Evolutionary conservation across 2,113 vertebrate genomes (phyloP), one percentile per base, ranked within the genome.

Genomic region (Cheirogaleus medius): DNA sequence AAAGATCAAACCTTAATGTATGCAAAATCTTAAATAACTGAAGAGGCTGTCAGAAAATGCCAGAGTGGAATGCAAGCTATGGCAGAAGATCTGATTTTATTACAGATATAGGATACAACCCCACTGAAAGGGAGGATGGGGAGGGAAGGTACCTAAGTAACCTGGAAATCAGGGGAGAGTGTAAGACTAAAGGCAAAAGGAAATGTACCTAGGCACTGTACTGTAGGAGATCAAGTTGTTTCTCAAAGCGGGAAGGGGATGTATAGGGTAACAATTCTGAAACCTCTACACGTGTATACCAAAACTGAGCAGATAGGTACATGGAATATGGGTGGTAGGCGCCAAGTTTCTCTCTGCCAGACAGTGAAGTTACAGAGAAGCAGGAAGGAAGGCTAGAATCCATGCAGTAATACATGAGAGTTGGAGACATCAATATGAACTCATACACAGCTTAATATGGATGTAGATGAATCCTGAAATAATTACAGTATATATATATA

Each of bases 341-440:
- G 54, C 42, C 3, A 83, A 6, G 12, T 54, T 86, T 54, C 23
- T 29, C 39, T 77, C 56, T 60, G 77, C 6, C 8, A 6, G 49
- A 69, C 80, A 68, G n/a, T 25, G 52, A 92, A 92, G 44, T 27
- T 32, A 71, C 68, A 54, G n/a, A 25, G 54, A 85, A 92, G 34
- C 44, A 25, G 49, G 20, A 83, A 5, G 39, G 3, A 64, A 83
- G 27, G 20, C 69, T 64, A 34, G 34, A 63, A 76, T 20, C 52
- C 81, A 49, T 5, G 8, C 1, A 8, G 44, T 64, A 25, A 27
- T 42, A 27, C 27, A 54, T 64, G 13, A 42, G 12, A 76, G n/a
- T 25, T 49, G n/a, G 69, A 64, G 69, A 27, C 25, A 32, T 13
- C 34, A 73, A 27, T 7, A 23, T 49, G 25, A 60, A 49, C 15